Conservation (phyloP, 2,113 vertebrate genomes). For the Dasyurus viverrinus region DNA sequence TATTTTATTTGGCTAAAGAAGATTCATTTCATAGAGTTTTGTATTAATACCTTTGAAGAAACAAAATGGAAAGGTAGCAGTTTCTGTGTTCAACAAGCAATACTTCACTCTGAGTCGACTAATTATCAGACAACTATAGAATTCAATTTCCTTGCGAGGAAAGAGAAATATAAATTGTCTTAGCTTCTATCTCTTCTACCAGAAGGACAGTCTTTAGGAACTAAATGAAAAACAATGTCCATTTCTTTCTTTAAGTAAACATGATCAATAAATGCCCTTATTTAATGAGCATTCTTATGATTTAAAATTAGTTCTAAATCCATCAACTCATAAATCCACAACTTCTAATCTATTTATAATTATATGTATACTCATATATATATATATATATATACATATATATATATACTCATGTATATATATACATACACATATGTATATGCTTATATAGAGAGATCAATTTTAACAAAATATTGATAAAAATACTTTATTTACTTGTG, state of each 20-base stretch:
- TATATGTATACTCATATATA: too few relatives aligned
- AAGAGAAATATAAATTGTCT: not conserved
- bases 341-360: not conserved
- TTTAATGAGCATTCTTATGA: not conserved
- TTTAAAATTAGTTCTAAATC: not conserved
- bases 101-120: not conserved
- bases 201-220: not conserved
- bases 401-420: not conserved
- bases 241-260: not conserved
- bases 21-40: not conserved
- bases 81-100: not conserved
- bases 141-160: conserved; percentile 33
- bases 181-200: not conserved
- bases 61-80: not conserved
- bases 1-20: conserved; percentile 29
- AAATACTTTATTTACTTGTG: not conserved
- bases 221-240: not conserved
- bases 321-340: not conserved
- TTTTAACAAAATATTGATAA: not conserved
- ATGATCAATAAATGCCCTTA: not conserved
- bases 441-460: too few relatives aligned
- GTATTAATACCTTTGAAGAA: not conserved
- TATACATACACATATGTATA: not conserved
- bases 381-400: not conserved
- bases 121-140: conserved; percentile 2